phyloP scores from a whole-genome alignment of 2,113 vertebrate genomes.

The Engystomops pustulosus region DNA sequence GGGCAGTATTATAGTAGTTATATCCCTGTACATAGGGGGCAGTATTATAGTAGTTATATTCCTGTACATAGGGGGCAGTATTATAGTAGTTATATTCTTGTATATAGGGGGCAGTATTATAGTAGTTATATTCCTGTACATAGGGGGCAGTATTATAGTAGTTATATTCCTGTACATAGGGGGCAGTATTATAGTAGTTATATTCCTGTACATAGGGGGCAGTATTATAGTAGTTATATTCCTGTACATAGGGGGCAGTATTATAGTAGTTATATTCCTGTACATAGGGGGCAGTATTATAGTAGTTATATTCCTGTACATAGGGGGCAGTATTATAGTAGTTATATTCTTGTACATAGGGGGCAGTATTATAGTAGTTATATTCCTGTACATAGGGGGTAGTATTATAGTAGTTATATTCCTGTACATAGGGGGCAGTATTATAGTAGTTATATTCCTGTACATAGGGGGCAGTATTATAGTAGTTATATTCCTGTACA shows the following conservation, averaged over 20 bases:
- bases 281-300: neutral
- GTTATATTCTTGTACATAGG: too few species aligned
- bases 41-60: too few species aligned
- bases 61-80: too few species aligned
- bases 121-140: neutral
- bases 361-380: conserved; percentile 15
- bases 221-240: too few species aligned
- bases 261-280: too few species aligned
- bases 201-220: too few species aligned
- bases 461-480: neutral
- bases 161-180: neutral
- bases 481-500: neutral
- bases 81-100: too few species aligned
- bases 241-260: too few species aligned
- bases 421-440: neutral
- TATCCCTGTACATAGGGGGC: too few species aligned
- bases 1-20: neutral
- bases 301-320: conserved; percentile 2
- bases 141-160: neutral
- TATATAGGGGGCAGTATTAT: neutral
- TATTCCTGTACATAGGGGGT: neutral
- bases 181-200: too few species aligned
- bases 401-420: conserved; percentile 5
- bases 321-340: neutral
- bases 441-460: conserved; percentile 18